phyloP scores from a whole-genome alignment of 1,140 invertebrate species.

The Drosophila rufa region DNA sequence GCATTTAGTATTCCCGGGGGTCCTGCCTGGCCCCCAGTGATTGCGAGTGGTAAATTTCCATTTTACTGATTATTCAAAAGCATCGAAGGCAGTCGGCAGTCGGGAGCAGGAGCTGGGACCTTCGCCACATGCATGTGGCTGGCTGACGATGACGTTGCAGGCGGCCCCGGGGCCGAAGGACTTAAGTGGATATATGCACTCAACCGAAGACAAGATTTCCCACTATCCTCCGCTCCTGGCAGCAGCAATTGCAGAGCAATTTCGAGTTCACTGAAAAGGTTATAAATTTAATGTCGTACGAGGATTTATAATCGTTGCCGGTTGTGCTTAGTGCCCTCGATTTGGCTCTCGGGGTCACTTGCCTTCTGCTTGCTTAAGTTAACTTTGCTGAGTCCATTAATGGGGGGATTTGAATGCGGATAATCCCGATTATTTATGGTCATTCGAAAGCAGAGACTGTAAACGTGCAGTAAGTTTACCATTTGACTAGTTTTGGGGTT shows the following conservation, averaged over 20 bases:
- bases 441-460: neutral
- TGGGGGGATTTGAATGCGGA: conserved; percentile 12
- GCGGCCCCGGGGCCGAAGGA: conserved; percentile 30
- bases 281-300: conserved; percentile 46
- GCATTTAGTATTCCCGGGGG: conserved; percentile 33
- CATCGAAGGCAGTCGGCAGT: conserved; percentile 11
- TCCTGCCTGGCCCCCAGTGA: conserved; percentile 8
- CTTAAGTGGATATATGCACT: conserved; percentile 47
- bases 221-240: conserved; percentile 25
- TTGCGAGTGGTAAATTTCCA: conserved; percentile 53
- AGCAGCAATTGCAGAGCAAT: conserved; percentile 37
- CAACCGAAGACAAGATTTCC: conserved; percentile 32
- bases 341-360: neutral
- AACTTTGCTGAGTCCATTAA: conserved; percentile 29
- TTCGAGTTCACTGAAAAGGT: conserved; percentile 39
- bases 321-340: conserved; percentile 24
- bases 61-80: conserved; percentile 61
- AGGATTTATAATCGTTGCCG: conserved; percentile 48
- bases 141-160: conserved; percentile 25
- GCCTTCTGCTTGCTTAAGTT: conserved; percentile 6
- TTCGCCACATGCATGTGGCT: conserved; percentile 40
- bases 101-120: conserved; percentile 6
- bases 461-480: neutral
- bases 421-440: conserved; percentile 28
- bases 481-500: neutral